Base-by-base conservation (phyloP, 2,888 invertebrate species). In the Cataglyphis altisquamis region DNA sequence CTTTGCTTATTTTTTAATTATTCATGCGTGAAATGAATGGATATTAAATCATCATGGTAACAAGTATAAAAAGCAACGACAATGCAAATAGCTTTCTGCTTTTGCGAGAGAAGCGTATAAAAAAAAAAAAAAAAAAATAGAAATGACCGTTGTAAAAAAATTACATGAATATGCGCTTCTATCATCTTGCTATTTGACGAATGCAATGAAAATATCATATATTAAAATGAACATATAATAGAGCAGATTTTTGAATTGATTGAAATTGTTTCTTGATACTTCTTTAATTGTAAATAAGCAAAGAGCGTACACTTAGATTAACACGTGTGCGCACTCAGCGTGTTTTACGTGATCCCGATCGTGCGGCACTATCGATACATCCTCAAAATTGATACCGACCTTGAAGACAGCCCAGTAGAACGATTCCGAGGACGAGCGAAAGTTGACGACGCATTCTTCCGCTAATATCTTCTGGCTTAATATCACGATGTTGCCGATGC, bases 361-460 rank as follows among this genome's bases (percentile, higher is more conserved):
- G 10, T 15, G 36, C n/a, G 18, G 32, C 41, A 75, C 60, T 32
- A 62, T 62, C 29, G 41, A 21, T 74, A 10, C 9, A 68, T n/a
- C 41, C 10, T 41, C 9, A 77, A 84, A 85, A 82, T 32, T 68
- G 80, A 88, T 90, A 92, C 92, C 90, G 89, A 94, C 94, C 94
- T 93, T 94, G 94, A 84, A 94, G 87, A 86, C 92, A 94, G 91
- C 91, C 93, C 86, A 93, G 89, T 83, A 94, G 91, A 85, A 94
- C 87, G 89, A 93, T 90, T 86, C 92, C 93, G 72, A 87, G 81
- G 85, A 90, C 78, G 81, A 91, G 86, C 78, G 91, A 86, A 84
- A 94, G 87, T 88, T 93, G 92, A 87, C 90, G 90, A 75, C 91
- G 92, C 94, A 94, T 94, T 92, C 91, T 94, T 86, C 64, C 63